Evolutionary conservation across 2,113 vertebrate genomes (phyloP).

Genomic region (Alethe diademata): DNA sequence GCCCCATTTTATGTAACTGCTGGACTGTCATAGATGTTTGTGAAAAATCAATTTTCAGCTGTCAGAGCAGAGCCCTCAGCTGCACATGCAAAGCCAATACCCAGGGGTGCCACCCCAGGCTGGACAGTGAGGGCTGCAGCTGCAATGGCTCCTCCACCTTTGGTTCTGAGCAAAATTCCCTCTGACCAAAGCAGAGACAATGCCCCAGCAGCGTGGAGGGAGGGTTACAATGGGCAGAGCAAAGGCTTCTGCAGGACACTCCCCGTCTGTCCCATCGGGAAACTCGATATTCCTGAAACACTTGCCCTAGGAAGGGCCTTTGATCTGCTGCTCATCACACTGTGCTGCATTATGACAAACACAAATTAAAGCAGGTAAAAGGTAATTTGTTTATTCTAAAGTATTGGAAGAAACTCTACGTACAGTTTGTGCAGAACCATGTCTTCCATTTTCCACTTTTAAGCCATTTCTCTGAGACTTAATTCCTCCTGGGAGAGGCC

Average conservation of each 20-base stretch:
- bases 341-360: not conserved
- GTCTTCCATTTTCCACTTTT: not conserved
- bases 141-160: not conserved
- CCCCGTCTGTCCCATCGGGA: not conserved
- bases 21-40: not conserved
- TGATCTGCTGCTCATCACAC: not conserved
- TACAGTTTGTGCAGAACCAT: not conserved
- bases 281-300: rapidly evolving
- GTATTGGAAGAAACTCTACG: not conserved
- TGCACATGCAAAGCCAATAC: not conserved
- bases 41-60: not conserved
- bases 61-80: not conserved
- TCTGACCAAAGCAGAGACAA: not conserved
- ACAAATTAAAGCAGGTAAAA: not conserved
- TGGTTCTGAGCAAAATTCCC: not conserved
- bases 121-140: not conserved
- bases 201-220: rapidly evolving
- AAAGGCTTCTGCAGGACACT: not conserved
- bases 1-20: not conserved
- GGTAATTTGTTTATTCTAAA: not conserved
- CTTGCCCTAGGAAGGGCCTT: not conserved
- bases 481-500: not conserved
- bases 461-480: not conserved
- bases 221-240: not conserved
- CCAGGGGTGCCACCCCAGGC: not conserved